Percentiles rank a stretch among this genome's conserved stretches.
Evolutionary conservation across 2,113 vertebrate genomes (phyloP).

Genomic region (Notarius quadriscutis): DNA sequence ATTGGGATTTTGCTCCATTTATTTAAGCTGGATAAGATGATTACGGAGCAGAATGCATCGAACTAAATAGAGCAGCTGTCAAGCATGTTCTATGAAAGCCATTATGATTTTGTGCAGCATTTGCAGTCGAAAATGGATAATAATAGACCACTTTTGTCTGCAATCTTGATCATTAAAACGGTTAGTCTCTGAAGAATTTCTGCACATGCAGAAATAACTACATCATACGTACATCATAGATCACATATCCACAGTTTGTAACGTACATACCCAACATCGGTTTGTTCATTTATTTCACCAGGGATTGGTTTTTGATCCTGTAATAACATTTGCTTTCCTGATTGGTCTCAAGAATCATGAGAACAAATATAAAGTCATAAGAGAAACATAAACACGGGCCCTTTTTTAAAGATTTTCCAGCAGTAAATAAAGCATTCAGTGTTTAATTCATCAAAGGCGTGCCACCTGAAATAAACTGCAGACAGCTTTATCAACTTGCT

Average conservation of each 20-base stretch:
- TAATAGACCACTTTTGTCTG: slow-evolving; percentile 10
- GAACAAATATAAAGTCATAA: neutral
- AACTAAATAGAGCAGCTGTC: slow-evolving; percentile 53
- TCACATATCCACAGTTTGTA: neutral
- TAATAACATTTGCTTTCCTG: neutral
- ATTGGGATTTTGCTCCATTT: slow-evolving; percentile 49
- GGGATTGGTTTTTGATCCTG: neutral
- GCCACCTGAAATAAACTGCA: neutral
- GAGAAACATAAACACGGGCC: neutral
- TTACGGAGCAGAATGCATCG: slow-evolving; percentile 47
- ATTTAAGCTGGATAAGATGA: slow-evolving; percentile 57
- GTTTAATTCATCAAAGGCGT: slow-evolving; percentile 12
- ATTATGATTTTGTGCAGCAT: slow-evolving; percentile 29
- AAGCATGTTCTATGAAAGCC: slow-evolving; percentile 36
- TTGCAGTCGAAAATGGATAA: slow-evolving; percentile 16
- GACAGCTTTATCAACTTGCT: neutral
- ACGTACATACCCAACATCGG: neutral
- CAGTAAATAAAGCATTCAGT: slow-evolving; percentile 5
- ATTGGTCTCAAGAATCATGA: neutral
- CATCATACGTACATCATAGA: too few relatives aligned
- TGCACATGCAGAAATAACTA: neutral
- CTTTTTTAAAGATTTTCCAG: neutral
- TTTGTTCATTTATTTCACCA: neutral
- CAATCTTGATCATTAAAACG: neutral
- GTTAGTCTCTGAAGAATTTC: neutral